Evolutionary conservation across 2,797 vertebrate species (phyloP).

Genomic region (Centropyge bicolor): DNA sequence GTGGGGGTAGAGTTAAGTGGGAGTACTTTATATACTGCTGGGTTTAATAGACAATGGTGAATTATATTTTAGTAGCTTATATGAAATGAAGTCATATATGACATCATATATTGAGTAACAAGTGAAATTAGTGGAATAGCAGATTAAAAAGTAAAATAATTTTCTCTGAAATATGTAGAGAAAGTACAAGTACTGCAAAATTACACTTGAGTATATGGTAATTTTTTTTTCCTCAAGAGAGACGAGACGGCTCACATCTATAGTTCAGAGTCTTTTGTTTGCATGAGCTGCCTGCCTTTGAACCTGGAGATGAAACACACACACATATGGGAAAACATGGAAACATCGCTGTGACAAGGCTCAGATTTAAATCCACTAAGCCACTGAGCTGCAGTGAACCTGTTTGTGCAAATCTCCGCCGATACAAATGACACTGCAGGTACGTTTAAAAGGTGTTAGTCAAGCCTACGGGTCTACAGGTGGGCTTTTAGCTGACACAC

Average conservation of each 20-base stretch:
- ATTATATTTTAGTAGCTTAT: not conserved
- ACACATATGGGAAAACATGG: constrained; percentile 3
- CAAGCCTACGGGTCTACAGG: constrained; percentile 57
- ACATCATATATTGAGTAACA: not conserved
- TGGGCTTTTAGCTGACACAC: constrained; percentile 70
- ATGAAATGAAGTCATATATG: not conserved
- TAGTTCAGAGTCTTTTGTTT: not conserved
- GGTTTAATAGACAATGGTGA: not conserved
- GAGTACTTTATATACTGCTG: not conserved
- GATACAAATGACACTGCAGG: constrained; percentile 32
- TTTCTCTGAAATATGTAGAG: not conserved
- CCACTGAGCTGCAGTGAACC: constrained; percentile 13
- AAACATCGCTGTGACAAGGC: constrained; percentile 8
- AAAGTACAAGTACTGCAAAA: not conserved
- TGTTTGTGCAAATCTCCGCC: constrained; percentile 25
- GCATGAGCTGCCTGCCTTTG: not conserved
- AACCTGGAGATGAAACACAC: constrained; percentile 1
- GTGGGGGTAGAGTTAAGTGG: not conserved
- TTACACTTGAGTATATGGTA: not conserved
- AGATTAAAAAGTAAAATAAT: not conserved
- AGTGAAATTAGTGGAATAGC: not conserved
- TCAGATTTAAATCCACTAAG: constrained; percentile 22
- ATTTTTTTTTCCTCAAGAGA: not conserved
- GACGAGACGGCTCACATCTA: constrained; percentile 1
- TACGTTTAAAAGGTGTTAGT: constrained; percentile 53